A percentile compares a stretch with the other conserved stretches of the same genome.
phyloP scores from a whole-genome alignment of 1,140 invertebrate genomes.

The Halictus rubicundus region DNA sequence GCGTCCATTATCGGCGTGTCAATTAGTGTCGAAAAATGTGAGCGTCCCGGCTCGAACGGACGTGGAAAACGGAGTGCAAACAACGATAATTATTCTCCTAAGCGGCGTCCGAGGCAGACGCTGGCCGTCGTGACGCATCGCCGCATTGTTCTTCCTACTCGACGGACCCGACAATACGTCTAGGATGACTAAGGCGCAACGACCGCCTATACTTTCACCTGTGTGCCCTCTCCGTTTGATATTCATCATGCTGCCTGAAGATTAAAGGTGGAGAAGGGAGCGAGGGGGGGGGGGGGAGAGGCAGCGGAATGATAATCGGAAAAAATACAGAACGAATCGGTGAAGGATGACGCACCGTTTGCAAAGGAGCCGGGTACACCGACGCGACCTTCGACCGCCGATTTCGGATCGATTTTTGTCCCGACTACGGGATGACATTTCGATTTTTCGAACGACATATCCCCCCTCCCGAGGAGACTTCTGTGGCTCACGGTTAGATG shows the following conservation, averaged over 20 bases:
- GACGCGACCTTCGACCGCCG: background rate
- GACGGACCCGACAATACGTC: slow-evolving; percentile 44
- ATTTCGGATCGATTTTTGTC: background rate
- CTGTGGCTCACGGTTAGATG: background rate
- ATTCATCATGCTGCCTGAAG: slow-evolving; percentile 21
- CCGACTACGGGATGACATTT: background rate
- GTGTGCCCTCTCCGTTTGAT: slow-evolving; percentile 45
- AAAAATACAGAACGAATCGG: slow-evolving; percentile 42
- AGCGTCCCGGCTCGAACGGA: slow-evolving; percentile 14
- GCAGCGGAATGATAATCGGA: slow-evolving; percentile 43
- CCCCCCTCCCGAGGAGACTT: background rate
- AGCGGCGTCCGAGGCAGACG: slow-evolving; percentile 18
- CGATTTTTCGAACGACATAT: slow-evolving; percentile 25
- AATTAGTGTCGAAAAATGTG: slow-evolving; percentile 52
- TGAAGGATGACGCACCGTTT: slow-evolving; percentile 29
- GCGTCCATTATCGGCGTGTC: slow-evolving; percentile 51
- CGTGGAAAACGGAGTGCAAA: slow-evolving; percentile 50
- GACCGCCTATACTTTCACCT: slow-evolving; percentile 56
- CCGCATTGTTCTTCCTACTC: slow-evolving; percentile 60
- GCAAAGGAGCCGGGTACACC: background rate
- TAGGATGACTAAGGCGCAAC: slow-evolving; percentile 58
- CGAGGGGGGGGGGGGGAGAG: background rate
- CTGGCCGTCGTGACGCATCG: slow-evolving; percentile 55
- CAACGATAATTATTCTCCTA: slow-evolving; percentile 54
- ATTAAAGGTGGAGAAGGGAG: background rate